Evolutionary conservation across 2,797 vertebrate species (phyloP).

Genomic region (Nothura maculosa): DNA sequence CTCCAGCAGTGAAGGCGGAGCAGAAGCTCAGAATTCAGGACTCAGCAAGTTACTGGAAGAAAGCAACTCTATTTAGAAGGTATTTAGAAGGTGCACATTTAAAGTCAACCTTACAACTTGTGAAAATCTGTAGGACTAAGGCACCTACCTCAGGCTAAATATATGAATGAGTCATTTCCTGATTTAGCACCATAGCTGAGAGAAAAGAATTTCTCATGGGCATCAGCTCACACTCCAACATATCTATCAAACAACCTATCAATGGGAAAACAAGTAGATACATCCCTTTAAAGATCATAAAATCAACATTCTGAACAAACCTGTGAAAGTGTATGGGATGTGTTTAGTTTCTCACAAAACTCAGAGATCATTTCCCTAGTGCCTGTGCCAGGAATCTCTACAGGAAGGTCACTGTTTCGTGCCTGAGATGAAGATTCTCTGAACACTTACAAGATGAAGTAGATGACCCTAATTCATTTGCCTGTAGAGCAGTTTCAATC

Average conservation of each 20-base stretch:
- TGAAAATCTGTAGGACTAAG: not conserved
- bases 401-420: not conserved
- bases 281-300: not conserved
- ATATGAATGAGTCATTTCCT: not conserved
- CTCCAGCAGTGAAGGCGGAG: not conserved
- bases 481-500: not conserved
- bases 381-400: fast-evolving
- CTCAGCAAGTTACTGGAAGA: conserved; percentile 25
- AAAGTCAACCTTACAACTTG: not conserved
- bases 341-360: not conserved
- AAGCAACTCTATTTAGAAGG: not conserved
- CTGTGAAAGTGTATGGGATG: not conserved
- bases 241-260: not conserved
- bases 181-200: not conserved
- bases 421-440: not conserved
- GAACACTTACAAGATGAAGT: not conserved
- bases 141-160: not conserved
- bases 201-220: not conserved
- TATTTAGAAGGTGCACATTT: not conserved
- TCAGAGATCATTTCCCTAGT: not conserved
- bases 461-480: not conserved
- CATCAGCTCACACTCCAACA: not conserved
- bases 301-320: not conserved
- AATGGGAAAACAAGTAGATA: not conserved
- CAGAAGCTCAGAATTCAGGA: not conserved